Percentiles rank a stretch among this genome's conserved stretches.
phyloP scores from a whole-genome alignment of 64 coral and sea anemone genomes.

The Astreopora myriophthalma region DNA sequence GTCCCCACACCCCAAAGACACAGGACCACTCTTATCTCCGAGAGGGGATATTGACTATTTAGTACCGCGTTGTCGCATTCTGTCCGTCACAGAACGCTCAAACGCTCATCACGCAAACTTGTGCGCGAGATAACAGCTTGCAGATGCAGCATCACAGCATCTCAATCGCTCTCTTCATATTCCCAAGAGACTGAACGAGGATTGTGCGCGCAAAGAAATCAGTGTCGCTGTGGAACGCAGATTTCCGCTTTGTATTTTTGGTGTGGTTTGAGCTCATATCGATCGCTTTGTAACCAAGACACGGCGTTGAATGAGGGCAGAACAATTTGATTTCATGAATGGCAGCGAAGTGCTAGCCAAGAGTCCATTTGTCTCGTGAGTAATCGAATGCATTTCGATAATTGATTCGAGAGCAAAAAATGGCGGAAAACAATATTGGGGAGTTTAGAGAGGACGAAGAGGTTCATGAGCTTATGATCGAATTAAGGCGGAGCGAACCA shows the following conservation, averaged over 20 bases:
- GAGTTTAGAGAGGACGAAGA: conserved; percentile 63
- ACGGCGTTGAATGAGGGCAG: background rate
- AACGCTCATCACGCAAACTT: conserved; percentile 21
- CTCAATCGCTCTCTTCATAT: background rate
- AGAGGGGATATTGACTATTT: background rate
- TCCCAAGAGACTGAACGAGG: background rate
- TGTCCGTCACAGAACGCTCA: background rate
- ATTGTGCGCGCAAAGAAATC: background rate
- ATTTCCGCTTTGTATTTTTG: background rate
- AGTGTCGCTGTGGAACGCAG: background rate
- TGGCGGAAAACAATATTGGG: conserved; percentile 75
- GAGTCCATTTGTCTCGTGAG: background rate
- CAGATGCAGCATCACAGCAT: background rate
- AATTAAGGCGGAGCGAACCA: conserved; percentile 92
- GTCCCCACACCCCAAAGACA: conserved; percentile 27
- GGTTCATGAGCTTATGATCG: conserved; percentile 78
- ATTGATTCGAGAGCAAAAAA: conserved; percentile 61
- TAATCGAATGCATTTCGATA: background rate
- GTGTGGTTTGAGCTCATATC: background rate
- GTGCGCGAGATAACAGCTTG: background rate
- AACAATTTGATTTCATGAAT: background rate
- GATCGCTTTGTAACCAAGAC: conserved; percentile 19
- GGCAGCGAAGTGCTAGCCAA: background rate
- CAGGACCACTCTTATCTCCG: conserved; percentile 32
- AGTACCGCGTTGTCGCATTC: background rate